These are phyloP conservation scores for Physella acuta DNA, from an alignment of 1,140 invertebrate genomes.

Conservation along the genomic window DNA sequence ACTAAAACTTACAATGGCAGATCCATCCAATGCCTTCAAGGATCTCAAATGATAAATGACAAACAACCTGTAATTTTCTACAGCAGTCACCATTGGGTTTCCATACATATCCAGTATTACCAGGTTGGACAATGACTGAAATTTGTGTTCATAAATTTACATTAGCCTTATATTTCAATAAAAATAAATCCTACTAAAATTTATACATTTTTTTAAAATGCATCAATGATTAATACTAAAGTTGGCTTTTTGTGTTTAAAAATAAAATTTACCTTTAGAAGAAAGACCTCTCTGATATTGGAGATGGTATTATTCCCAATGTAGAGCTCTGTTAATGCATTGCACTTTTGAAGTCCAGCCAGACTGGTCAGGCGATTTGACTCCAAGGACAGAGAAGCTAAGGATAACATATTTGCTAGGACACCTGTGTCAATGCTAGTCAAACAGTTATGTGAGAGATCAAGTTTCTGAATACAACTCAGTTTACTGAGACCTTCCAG, in stretches of 20 bases:
- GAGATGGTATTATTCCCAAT: conserved; percentile 55
- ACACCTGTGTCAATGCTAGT: conserved; percentile 63
- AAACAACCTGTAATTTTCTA: conserved; percentile 59
- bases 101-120: conserved; percentile 58
- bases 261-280: conserved; percentile 49
- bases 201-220: too few species aligned
- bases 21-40: conserved; percentile 58
- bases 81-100: conserved; percentile 54
- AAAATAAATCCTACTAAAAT: too few species aligned
- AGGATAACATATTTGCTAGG: conserved; percentile 40
- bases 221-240: too few species aligned
- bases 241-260: too few species aligned
- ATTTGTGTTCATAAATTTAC: too few species aligned
- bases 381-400: conserved; percentile 54
- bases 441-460: conserved; percentile 81
- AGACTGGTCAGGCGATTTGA: conserved; percentile 50
- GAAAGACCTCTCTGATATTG: conserved; percentile 56
- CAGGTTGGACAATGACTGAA: conserved; percentile 48
- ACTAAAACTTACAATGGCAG: conserved; percentile 51
- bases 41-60: conserved; percentile 58
- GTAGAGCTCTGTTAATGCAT: conserved; percentile 54
- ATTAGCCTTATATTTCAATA: too few species aligned
- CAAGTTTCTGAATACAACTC: conserved; percentile 80
- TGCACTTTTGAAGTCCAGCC: conserved; percentile 43
- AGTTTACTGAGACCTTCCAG: conserved; percentile 82